Evolutionary conservation across 2,888 invertebrate genomes (phyloP).

Genomic region (Caenorhabditis becei): DNA sequence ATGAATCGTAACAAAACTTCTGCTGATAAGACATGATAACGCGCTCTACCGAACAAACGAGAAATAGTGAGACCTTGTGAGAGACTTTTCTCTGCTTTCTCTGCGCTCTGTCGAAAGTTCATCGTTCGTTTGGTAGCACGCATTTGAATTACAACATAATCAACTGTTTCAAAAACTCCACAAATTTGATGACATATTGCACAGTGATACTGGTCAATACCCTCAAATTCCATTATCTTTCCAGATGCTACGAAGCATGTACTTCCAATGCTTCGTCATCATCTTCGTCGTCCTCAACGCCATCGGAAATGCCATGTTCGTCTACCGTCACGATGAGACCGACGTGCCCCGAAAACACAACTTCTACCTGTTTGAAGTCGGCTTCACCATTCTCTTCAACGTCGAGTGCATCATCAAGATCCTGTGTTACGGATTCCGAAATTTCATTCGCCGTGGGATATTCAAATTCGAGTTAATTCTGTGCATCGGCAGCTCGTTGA

Average conservation of each 20-base stretch:
- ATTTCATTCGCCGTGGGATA: conserved; percentile 69
- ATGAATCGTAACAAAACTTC: too few species aligned
- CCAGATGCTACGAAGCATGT: conserved; percentile 89
- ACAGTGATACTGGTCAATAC: too few species aligned
- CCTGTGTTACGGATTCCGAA: conserved; percentile 91
- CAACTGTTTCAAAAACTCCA: too few species aligned
- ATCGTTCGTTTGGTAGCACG: too few species aligned
- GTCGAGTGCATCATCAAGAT: conserved; percentile 97
- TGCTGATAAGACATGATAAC: too few species aligned
- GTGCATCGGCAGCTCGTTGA: conserved; percentile 92
- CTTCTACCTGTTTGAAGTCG: conserved; percentile 85
- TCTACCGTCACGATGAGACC: conserved; percentile 91
- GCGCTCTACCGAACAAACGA: too few species aligned
- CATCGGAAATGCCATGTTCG: conserved; percentile 95
- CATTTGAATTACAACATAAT: too few species aligned
- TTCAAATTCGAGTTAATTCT: conserved; percentile 91
- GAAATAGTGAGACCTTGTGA: too few species aligned
- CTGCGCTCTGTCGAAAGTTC: too few species aligned
- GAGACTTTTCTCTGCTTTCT: too few species aligned
- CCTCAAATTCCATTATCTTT: conserved; percentile 2
- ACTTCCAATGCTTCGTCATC: conserved; percentile 89
- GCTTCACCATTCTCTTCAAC: conserved; percentile 94
- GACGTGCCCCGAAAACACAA: conserved; percentile 76
- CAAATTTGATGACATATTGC: too few species aligned
- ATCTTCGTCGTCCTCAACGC: conserved; percentile 96